Evolutionary conservation across 2,113 vertebrate genomes (phyloP).

Genomic region (Oncorhynchus gorbuscha): DNA sequence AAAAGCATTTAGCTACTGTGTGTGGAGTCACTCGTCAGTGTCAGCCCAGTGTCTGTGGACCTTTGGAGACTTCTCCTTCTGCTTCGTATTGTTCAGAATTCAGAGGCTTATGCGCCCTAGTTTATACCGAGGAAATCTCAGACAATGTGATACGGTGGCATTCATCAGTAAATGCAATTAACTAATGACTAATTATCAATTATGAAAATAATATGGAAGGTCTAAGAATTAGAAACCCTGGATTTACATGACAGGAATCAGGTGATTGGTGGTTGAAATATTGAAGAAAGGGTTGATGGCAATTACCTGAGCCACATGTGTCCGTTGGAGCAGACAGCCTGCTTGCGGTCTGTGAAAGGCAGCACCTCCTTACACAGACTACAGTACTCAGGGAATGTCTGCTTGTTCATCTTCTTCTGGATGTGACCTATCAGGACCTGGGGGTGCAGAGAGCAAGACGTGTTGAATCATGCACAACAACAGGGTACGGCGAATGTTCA

Average conservation of each 20-base stretch:
- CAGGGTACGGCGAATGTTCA: no score
- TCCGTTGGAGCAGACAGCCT: conserved; percentile 85
- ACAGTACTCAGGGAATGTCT: conserved; percentile 91
- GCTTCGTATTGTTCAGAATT: no score
- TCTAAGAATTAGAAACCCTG: no score
- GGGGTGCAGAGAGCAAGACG: neutral
- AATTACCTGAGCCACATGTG: conserved; percentile 94
- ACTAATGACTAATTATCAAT: no score
- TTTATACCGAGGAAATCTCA: no score
- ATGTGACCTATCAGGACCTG: conserved; percentile 96
- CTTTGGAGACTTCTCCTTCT: neutral
- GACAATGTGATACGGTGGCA: no score
- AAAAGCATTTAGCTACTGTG: conserved; percentile 30
- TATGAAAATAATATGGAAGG: no score
- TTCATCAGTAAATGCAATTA: no score
- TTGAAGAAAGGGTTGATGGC: neutral
- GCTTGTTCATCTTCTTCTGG: conserved; percentile 96
- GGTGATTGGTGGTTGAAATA: neutral
- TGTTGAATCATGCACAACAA: no score
- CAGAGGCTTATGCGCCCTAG: no score
- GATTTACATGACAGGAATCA: no score
- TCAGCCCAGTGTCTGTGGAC: neutral
- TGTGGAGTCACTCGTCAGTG: neutral
- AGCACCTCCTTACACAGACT: conserved; percentile 88
- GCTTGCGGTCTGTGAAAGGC: conserved; percentile 88